A percentile compares a stretch with the other conserved stretches of the same genome.
phyloP scores from a whole-genome alignment of 2,113 vertebrate genomes.

The Rhinogobius similis region DNA sequence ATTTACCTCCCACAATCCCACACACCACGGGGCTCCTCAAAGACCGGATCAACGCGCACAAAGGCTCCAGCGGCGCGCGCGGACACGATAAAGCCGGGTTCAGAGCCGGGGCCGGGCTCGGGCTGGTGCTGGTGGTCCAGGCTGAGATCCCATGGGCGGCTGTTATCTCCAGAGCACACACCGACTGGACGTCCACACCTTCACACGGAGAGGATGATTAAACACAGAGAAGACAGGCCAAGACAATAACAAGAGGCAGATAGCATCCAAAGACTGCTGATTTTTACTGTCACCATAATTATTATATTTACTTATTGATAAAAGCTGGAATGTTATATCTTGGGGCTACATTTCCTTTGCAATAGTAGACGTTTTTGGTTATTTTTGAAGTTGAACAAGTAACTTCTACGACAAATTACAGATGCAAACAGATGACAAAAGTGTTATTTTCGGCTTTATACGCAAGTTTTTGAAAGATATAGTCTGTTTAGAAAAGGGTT shows the following conservation, averaged over 20 bases:
- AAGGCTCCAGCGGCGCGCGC: slow-evolving; percentile 47
- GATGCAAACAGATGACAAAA: too few species aligned
- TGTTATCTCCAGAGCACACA: slow-evolving; percentile 1
- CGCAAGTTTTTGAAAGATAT: too few species aligned
- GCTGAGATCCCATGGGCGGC: neutral
- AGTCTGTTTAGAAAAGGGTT: too few species aligned
- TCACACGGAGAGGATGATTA: slow-evolving; percentile 1
- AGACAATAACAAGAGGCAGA: neutral
- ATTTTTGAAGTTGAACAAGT: too few species aligned
- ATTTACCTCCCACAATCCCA: slow-evolving; percentile 62
- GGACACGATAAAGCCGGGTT: slow-evolving; percentile 51
- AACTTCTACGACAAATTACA: too few species aligned
- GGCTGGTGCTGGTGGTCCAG: neutral
- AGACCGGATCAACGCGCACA: slow-evolving; percentile 53
- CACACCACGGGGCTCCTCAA: slow-evolving; percentile 43
- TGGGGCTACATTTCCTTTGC: too few species aligned
- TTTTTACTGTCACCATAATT: too few species aligned
- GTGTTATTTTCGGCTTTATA: too few species aligned
- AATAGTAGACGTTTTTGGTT: too few species aligned
- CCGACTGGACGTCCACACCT: slow-evolving; percentile 1
- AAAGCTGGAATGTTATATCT: too few species aligned
- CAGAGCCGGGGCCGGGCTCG: neutral
- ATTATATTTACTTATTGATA: too few species aligned
- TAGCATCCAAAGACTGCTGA: neutral
- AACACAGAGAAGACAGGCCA: neutral